Base-by-base conservation (phyloP, 2,888 invertebrate species). In the Ectemnius continuus region DNA sequence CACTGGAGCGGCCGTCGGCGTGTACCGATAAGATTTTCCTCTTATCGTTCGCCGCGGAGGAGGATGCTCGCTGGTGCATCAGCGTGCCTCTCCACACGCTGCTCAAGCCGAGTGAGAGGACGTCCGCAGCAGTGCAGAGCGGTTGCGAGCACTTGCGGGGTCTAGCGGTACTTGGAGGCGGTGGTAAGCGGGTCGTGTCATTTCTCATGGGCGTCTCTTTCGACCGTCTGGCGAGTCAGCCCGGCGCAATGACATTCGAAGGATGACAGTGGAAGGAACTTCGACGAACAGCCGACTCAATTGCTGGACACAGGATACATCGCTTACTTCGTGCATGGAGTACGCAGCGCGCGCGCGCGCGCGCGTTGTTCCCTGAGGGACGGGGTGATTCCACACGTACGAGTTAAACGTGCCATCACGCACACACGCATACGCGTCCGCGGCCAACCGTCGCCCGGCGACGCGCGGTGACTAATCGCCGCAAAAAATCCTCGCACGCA, bases 401-500 rank as follows among this genome's bases (percentile, higher is more conserved):
- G 5, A 52, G 16, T 14, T 52, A 16, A 16, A 14, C 13, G 52
- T 5, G 16, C 52, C 52, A 36, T 16, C 57, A 28, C 18, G 58
- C 57, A 52, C 57, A 18, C 52, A 45, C 64, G 13, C 20, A 46
- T 52, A 36, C 67, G 36, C 20, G 20, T 5, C 1, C 68, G 16
- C 65, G 47, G 26, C 48, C 46, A 76, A 75, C 78, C 78, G 78
- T 78, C 78, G 62, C 68, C 74, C 74, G 59, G 48, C 69, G 73
- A 59, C 66, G 73, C 72, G 77, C 75, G 71, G 78, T 85, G 86
- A 86, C 86, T 86, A 85, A 86, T 85, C 81, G 84, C 71, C 66
- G 78, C 68, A 76, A 83, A 82, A 84, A 82, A 80, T 72, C 62
- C 71, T 11, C 36, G 36, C 78, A 76, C 81, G 78, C 69, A 72